Conservation (phyloP, 2,797 vertebrate species). For the Poeciliopsis presidionis region DNA sequence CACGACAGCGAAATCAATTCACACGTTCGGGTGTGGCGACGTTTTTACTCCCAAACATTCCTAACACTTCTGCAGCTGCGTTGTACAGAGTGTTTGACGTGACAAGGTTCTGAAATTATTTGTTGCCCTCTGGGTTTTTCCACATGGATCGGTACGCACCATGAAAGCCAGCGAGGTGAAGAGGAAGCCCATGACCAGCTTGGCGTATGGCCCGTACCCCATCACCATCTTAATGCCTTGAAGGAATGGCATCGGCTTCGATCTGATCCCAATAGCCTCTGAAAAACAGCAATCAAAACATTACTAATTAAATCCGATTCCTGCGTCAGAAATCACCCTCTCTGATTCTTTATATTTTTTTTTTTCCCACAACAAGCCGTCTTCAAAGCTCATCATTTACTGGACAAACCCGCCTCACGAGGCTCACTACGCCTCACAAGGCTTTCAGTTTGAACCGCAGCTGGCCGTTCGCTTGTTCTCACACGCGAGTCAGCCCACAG, state of each 20-base stretch:
- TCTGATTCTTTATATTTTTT: background rate
- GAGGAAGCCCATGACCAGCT: slow-evolving; percentile 92
- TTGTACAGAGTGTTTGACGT: background rate
- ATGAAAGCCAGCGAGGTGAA: slow-evolving; percentile 96
- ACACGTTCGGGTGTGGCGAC: background rate
- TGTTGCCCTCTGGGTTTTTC: background rate
- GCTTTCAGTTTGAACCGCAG: slow-evolving; percentile 29
- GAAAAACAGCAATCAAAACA: background rate
- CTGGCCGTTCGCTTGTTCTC: background rate
- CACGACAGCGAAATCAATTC: background rate
- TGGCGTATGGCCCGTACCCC: slow-evolving; percentile 91
- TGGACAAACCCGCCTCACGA: slow-evolving; percentile 14
- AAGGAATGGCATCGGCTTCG: slow-evolving; percentile 85
- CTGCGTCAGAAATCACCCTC: background rate
- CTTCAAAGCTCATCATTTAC: slow-evolving; percentile 5
- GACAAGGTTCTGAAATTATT: background rate
- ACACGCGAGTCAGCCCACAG: slow-evolving; percentile 27
- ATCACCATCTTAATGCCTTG: slow-evolving; percentile 91
- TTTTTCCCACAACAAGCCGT: background rate
- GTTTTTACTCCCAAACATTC: background rate
- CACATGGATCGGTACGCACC: slow-evolving; percentile 77
- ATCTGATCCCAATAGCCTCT: slow-evolving; percentile 82
- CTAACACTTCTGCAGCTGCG: background rate
- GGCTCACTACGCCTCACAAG: slow-evolving; percentile 18
- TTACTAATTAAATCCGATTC: background rate